phyloP scores from a whole-genome alignment of 2,797 vertebrate species.

The Linurgus olivaceus region DNA sequence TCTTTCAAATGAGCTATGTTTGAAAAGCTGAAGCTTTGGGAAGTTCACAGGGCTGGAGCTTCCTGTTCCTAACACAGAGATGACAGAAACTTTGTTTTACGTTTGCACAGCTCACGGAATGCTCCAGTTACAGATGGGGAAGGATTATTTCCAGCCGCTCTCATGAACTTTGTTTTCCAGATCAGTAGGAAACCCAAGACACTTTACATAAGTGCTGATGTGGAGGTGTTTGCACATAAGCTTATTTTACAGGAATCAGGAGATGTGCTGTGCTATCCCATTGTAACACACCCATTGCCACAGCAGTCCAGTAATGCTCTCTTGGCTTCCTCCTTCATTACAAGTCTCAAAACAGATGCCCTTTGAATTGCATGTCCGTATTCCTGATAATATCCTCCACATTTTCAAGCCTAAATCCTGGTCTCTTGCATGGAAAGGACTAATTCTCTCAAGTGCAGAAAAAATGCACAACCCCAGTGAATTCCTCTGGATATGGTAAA shows the following conservation, averaged over 20 bases:
- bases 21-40: background rate
- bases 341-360: background rate
- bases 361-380: background rate
- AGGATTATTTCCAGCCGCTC: background rate
- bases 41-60: background rate
- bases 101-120: background rate
- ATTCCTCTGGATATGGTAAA: background rate
- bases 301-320: background rate
- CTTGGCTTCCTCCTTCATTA: background rate
- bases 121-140: background rate
- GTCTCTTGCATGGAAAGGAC: background rate
- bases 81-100: background rate
- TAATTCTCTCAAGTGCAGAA: background rate
- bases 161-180: background rate
- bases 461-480: background rate
- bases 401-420: background rate
- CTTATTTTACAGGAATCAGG: background rate
- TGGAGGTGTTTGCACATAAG: background rate
- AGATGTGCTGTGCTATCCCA: background rate
- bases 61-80: background rate
- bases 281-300: background rate
- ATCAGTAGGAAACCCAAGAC: background rate
- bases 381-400: background rate
- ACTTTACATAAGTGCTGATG: background rate
- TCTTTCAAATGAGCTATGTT: constrained; percentile 45